Evolutionary conservation across 2,113 vertebrate species (phyloP), one percentile per base, ranked within the genome.

Genomic region (Eudorcas thomsonii): DNA sequence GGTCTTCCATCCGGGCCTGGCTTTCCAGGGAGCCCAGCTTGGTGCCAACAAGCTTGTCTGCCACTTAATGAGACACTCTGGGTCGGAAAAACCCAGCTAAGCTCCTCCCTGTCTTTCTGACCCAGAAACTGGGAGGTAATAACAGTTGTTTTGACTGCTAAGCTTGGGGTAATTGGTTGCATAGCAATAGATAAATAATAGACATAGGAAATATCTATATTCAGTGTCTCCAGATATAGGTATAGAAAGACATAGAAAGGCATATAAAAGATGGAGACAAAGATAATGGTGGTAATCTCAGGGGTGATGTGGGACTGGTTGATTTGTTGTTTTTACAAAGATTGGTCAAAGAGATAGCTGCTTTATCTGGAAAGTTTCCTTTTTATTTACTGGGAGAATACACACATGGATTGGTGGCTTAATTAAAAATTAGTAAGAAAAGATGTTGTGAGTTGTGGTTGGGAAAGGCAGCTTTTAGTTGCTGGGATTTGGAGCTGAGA

Each of bases 361-460:
- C 17, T 81, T 62, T 67, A 80, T 54, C 55, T 86, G 6, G 45
- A 64, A 28, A 87, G 17, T 86, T 78, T 74, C n/a, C 23, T 3
- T 48, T 89, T 95, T 93, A 78, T 55, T 78, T 93, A 67, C 74
- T 88, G 36, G 67, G 39, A 95, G 30, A 45, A 90, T 50, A 33
- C 19, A 67, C 39, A 60, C 43, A 74, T 62, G 45, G 26, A 30
- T 21, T 85, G 54, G 39, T 78, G 36, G 33, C 80, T 33, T 78
- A 52, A 82, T 92, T 96, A 96, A 93, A 96, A 88, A 60, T 88
- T 83, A 87, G 94, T 78, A 54, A 48, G 39, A 54, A 78, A 54
- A 80, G 59, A 84, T 23, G 16, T 57, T 54, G 33, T 10, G 71
- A 39, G n/a, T 30, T 36, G 43, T 85, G 36, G 8, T 2, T 9